Conservation (phyloP, 2,113 vertebrate species). For the Cariama cristata region DNA sequence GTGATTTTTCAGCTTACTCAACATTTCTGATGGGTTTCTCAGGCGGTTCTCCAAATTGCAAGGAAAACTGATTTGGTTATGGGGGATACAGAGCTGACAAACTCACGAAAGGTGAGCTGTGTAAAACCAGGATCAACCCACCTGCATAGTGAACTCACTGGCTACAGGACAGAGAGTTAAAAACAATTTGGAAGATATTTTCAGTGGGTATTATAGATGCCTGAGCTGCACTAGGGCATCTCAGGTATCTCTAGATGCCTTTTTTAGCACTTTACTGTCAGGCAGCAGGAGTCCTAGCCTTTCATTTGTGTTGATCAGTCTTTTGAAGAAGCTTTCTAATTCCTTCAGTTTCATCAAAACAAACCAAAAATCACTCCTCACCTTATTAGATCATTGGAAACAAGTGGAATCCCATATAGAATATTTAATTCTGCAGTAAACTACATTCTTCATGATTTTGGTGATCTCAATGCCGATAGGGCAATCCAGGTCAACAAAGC, state of each 20-base stretch:
- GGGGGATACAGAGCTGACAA: neutral
- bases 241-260: neutral
- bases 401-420: neutral
- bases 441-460: neutral
- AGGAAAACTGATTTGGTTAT: neutral
- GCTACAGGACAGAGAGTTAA: neutral
- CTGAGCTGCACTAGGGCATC: neutral
- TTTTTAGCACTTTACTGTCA: neutral
- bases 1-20: neutral
- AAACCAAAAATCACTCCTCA: too few species aligned
- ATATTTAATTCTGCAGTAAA: neutral
- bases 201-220: neutral
- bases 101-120: neutral
- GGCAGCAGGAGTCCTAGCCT: too few species aligned
- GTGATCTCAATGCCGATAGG: neutral
- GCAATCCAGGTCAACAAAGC: neutral
- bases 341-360: neutral
- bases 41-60: neutral
- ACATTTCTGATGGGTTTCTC: neutral
- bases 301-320: neutral
- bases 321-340: neutral
- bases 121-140: neutral
- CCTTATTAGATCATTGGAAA: neutral
- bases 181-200: neutral
- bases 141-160: neutral